These are phyloP conservation scores for Cerastoderma edule DNA, from an alignment of 2,888 invertebrate species.

Conservation along the genomic window DNA sequence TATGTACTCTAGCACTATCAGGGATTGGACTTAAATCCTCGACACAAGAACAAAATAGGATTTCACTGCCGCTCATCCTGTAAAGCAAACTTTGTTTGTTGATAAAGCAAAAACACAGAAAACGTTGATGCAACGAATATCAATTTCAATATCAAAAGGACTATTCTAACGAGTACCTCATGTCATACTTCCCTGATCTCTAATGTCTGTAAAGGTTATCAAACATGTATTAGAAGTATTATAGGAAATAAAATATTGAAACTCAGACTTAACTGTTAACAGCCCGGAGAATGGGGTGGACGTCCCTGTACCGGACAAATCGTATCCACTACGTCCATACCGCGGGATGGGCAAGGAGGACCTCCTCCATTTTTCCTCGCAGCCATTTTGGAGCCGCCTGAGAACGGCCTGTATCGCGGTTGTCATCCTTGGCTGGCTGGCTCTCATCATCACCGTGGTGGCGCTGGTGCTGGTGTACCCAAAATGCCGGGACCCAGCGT, in stretches of 20 bases:
- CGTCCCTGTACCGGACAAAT: constrained; percentile 6
- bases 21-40: too few species aligned
- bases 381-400: constrained; percentile 79
- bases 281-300: constrained; percentile 43
- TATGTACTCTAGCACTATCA: too few species aligned
- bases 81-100: too few species aligned
- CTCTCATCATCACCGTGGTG: constrained; percentile 79
- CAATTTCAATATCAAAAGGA: neutral
- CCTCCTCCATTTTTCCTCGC: constrained; percentile 75
- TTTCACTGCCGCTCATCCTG: too few species aligned
- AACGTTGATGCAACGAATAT: too few species aligned
- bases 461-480: constrained; percentile 79
- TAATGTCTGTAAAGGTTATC: neutral
- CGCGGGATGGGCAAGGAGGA: constrained; percentile 83
- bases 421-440: constrained; percentile 77
- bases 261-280: too few species aligned
- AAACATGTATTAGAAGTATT: neutral
- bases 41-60: too few species aligned
- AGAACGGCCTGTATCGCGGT: constrained; percentile 74
- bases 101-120: too few species aligned
- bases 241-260: too few species aligned
- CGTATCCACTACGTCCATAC: constrained; percentile 59
- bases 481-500: constrained; percentile 63
- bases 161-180: neutral
- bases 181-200: neutral